Evolutionary conservation across 2,888 invertebrate genomes (phyloP), one percentile per base, ranked within the genome.

Genomic region (Dioctria rufipes): DNA sequence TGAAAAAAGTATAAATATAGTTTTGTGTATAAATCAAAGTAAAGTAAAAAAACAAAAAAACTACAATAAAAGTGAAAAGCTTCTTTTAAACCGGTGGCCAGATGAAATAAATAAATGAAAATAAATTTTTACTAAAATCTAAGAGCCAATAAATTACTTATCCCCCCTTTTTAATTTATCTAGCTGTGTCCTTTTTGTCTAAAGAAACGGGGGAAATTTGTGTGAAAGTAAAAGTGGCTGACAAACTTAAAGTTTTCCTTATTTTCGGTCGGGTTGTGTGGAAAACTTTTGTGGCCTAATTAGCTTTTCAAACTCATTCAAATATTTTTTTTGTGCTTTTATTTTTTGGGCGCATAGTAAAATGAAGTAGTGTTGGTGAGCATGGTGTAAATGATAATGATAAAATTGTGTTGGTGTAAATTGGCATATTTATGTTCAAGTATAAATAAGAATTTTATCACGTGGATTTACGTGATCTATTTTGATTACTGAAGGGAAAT

Each of bases 171-270:
- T 39, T 13, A 63, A 63, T 39, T 37, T 6, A 39, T 63, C 8
- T 63, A 9, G 9, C n/a, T 3, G 51, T 3, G n/a, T 63, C 39
- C 39, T 63, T 13, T 63, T 40, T 39, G 39, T 63, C 63, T 39
- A 11, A 5, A 25, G 37, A 4, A 51, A n/a, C 54, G 54, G 46
- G 5, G 11, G 11, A 54, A 54, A 11, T 54, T 54, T 11, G 8
- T 63, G 46, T 43, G 78, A 78, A 78, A 78, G 78, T 66, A 78
- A 78, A 78, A 66, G 78, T 78, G 78, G 3, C 63, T 77, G 49
- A 49, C 25, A 63, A 51, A 51, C 61, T 77, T 77, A 60, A 63
- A 63, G 63, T 77, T 49, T 60, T 46, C n/a, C 40, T 39, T 11
- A 3, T 49, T 37, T 49, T 46, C 25, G 37, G n/a, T 54, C 54